Evolutionary conservation across 1,140 invertebrate genomes (phyloP), one percentile per base, ranked within the genome.

Genomic region (Adoxophyes honmai): DNA sequence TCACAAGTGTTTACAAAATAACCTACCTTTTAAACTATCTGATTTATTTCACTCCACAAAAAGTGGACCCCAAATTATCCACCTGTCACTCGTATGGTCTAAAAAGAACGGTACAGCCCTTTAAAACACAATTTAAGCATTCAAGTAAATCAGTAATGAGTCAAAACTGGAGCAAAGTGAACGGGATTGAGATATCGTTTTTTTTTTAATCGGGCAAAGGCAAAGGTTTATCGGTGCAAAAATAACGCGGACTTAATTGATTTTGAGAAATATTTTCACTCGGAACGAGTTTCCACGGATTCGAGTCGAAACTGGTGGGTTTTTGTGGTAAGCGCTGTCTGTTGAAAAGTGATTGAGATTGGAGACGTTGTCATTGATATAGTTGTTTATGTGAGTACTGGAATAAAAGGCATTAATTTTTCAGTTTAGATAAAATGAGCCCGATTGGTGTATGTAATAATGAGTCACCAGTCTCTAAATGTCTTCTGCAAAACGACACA

Each of bases 91-190:
- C 42, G 21, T 18, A 14, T 9, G 16, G 42, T 48, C 42, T 48
- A 48, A 48, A 48, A 48, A 16, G 42, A 28, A 48, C 42, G 42
- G 42, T 48, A 48, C 4, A 48, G n/a, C 13, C 21, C 5, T 48
- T 48, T 48, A 48, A 48, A 28, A 48, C 5, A 48, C 42, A 48
- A 21, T 48, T 48, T 33, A 48, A 48, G 42, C 21, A 33, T 48
- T 48, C 21, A 48, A 21, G 42, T 48, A 48, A 48, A 48, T 48
- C 21, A n/a, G 42, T 33, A 48, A 48, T 48, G 42, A 48, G 42
- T 48, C 42, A 48, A 48, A 48, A 33, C 42, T 48, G 42, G 42
- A 48, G 21, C 42, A 48, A 48, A 48, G 28, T 28, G 42, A 48
- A 21, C 18, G 42, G 42, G n/a, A 48, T 48, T 48, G 42, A 48